Base-by-base conservation (phyloP, 2,888 invertebrate species). In the Chelonus formosanus region DNA sequence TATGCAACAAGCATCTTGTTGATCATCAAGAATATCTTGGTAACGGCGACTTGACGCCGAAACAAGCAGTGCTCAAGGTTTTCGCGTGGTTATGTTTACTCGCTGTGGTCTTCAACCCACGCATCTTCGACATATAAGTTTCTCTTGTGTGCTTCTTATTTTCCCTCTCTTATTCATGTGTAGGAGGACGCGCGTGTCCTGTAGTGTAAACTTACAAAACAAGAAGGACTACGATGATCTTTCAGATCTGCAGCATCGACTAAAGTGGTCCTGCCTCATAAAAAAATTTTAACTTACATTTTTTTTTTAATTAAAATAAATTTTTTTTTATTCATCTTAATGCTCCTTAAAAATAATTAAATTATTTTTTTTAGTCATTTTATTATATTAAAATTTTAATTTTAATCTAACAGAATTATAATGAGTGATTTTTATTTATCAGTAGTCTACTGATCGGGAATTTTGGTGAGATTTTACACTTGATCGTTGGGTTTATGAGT, bases 161-260 rank as follows among this genome's bases (percentile, higher is more conserved):
- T 10, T 58, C 6, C 20, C 52, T 34, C 6, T 54, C 61, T 60
- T 60, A 3, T 10, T 52, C 52, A 53, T 40, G 20, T 65, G 71
- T 71, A 67, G 69, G 69, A 67, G 66, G 71, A 70, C 57, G 63
- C 64, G 69, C 67, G 70, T 67, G 69, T 71, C 69, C 58, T 54
- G 63, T 60, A 69, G 64, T 57, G 60, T 67, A 68, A 68, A 71
- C 68, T 69, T 58, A 35, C 55, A 55, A 45, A 40, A 54, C 64
- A 36, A 35, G 10, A 10, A 10, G 35, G 40, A 47, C 40, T n/a
- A 5, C 44, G 32, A 44, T 60, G 31, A 50, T 65, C 64, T 58
- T 52, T 48, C 31, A 3, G 48, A 31, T 32, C 31, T 7, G 48
- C 20, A n/a, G 5, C 20, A 20, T n/a, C 52, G 34, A 52, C 31